Conservation (phyloP, 2,797 vertebrate species). For the Lepilemur ruficaudatus region DNA sequence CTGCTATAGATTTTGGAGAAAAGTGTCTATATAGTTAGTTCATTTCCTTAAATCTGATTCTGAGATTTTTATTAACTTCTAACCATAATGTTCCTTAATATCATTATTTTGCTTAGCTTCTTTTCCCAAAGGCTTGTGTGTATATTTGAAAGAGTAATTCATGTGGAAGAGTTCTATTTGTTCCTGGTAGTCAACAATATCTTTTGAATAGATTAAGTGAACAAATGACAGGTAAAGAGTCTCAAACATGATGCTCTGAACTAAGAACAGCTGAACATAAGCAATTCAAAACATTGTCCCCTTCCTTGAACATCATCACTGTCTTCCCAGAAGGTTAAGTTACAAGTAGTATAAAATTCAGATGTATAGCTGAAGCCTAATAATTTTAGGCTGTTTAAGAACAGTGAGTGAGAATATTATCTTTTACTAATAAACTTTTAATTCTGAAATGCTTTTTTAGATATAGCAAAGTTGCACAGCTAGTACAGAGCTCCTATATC, state of each 20-base stretch:
- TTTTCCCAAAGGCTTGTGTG: not conserved
- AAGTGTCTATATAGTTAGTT: not conserved
- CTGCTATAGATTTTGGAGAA: not conserved
- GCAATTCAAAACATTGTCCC: not conserved
- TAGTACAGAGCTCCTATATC: not conserved
- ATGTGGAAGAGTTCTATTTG: not conserved
- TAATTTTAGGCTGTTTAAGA: slow-evolving; percentile 6
- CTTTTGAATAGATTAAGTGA: not conserved
- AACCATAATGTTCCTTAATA: not conserved
- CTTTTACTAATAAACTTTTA: not conserved
- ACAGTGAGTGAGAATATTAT: not conserved
- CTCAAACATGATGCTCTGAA: not conserved
- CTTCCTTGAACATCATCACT: not conserved
- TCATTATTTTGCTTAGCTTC: not conserved
- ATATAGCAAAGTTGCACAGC: not conserved
- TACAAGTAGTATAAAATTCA: not conserved
- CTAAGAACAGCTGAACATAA: not conserved
- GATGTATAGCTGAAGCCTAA: not conserved
- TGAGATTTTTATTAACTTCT: slow-evolving; percentile 32
- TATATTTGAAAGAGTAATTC: not conserved
- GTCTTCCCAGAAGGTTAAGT: not conserved
- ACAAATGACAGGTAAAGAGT: not conserved
- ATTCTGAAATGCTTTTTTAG: not conserved
- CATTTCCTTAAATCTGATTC: slow-evolving; percentile 12
- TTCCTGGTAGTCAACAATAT: not conserved